Conservation (phyloP, 2,888 invertebrate species). For the Loripinus fragilis region DNA sequence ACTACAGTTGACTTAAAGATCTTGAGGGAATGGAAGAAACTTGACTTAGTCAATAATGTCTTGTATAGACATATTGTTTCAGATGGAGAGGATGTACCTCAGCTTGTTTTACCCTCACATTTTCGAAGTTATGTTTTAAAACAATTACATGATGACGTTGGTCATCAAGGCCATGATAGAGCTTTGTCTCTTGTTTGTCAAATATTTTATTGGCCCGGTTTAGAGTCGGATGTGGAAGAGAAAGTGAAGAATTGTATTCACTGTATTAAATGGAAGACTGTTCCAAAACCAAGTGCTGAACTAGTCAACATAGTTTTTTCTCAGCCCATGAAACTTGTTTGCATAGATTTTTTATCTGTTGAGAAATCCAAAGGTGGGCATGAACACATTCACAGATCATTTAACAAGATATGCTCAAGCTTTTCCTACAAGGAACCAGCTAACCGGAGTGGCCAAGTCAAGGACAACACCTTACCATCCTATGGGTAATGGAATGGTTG, state of each 20-base stretch:
- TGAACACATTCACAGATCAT: background rate
- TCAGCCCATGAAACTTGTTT: constrained; percentile 4
- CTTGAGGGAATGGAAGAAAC: background rate
- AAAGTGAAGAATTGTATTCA: background rate
- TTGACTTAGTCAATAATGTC: background rate
- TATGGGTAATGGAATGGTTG: constrained; percentile 1
- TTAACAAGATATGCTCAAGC: constrained; percentile 17
- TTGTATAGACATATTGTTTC: background rate
- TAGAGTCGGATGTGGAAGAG: background rate
- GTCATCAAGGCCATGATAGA: constrained; percentile 8
- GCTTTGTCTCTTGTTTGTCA: background rate
- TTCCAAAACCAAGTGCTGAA: background rate
- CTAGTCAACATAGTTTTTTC: background rate
- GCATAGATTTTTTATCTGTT: constrained; percentile 2
- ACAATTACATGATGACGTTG: background rate
- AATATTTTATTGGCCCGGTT: constrained; percentile 8
- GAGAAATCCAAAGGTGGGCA: too few species aligned
- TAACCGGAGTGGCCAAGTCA: background rate
- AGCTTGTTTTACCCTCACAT: background rate
- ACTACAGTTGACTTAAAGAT: background rate
- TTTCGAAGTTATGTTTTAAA: background rate
- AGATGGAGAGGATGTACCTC: background rate
- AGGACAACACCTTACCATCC: constrained; percentile 11
- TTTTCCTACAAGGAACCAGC: background rate
- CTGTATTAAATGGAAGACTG: background rate